Evolutionary conservation across 1,140 invertebrate genomes (phyloP), one percentile per base, ranked within the genome.

Genomic region (Nylanderia fulva): DNA sequence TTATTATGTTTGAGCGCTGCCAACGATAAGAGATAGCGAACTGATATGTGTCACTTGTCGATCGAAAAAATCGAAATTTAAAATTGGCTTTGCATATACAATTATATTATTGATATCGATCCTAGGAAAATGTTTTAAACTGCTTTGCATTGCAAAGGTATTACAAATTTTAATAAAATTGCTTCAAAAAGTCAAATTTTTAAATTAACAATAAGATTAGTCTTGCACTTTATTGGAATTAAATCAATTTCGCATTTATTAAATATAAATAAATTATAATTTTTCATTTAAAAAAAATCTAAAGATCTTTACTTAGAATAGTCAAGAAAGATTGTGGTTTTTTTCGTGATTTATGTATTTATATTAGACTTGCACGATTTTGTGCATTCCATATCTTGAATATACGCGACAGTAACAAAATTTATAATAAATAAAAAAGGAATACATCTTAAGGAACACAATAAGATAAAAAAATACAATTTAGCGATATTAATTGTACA

Each of bases 1-100:
- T 88, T 88, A 88, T 89, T 86, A 88, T 77, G 85, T 83, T 84
- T 69, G 87, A 88, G 72, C 75, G 42, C 45, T 69, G 68, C 75
- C 27, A 42, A 24, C 39, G 15, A 27, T 21, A 61, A 42, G 63
- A 60, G 77, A 87, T 56, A 76, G 45, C 45, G 45, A 48, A 48
- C 54, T 42, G 71, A 66, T 84, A 77, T 54, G 64, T 42, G 45
- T 42, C 68, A 56, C 80, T 84, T 58, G n/a, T 79, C 61, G 56
- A 76, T 58, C 24, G 63, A 72, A 85, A 48, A 84, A 48, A 71
- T 80, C 21, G 4, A 83, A 74, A 39, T 52, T 69, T 9, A 13
- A 79, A 79, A 79, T 79, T 69, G 45, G 9, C 45, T 68, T 66
- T 58, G 68, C 54, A 27, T 29, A 48, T 21, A 11, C 39, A 33